These are phyloP conservation scores for Pristis pectinata DNA, from an alignment of 2,797 vertebrate species.

Conservation along the genomic window DNA sequence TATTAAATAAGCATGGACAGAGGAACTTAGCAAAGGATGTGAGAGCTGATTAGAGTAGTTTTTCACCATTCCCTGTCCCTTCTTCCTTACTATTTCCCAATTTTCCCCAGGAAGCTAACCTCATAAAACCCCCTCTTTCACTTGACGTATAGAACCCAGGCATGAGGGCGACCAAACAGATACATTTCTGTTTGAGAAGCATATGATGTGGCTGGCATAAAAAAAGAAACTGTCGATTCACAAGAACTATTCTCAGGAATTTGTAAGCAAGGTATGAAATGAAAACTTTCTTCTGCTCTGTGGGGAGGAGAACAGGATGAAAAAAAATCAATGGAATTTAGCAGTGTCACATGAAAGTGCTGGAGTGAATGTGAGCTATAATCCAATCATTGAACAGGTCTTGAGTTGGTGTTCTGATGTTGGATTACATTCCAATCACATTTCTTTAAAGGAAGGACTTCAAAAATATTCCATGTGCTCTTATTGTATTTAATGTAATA, in stretches of 20 bases:
- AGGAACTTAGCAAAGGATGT: too few species aligned
- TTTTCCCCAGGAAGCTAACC: background rate
- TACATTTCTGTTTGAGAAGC: too few species aligned
- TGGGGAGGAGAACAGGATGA: background rate
- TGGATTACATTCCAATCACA: background rate
- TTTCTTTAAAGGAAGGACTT: background rate
- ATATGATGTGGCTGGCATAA: too few species aligned
- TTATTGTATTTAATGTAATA: background rate
- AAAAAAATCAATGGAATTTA: slow-evolving; percentile 10
- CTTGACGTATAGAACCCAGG: too few species aligned
- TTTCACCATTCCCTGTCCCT: background rate
- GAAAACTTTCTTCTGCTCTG: background rate
- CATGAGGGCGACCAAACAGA: background rate
- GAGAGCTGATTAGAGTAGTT: background rate
- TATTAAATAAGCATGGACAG: background rate
- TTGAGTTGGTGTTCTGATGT: background rate
- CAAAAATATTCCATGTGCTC: too few species aligned
- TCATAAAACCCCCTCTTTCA: too few species aligned
- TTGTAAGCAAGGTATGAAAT: slow-evolving; percentile 17
- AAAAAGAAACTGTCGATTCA: background rate
- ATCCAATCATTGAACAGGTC: background rate
- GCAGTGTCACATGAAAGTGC: background rate
- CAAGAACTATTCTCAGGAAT: background rate
- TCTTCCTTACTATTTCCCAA: background rate
- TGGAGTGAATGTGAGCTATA: background rate